phyloP scores from a whole-genome alignment of 2,113 vertebrate species.

The Peromyscus leucopus region DNA sequence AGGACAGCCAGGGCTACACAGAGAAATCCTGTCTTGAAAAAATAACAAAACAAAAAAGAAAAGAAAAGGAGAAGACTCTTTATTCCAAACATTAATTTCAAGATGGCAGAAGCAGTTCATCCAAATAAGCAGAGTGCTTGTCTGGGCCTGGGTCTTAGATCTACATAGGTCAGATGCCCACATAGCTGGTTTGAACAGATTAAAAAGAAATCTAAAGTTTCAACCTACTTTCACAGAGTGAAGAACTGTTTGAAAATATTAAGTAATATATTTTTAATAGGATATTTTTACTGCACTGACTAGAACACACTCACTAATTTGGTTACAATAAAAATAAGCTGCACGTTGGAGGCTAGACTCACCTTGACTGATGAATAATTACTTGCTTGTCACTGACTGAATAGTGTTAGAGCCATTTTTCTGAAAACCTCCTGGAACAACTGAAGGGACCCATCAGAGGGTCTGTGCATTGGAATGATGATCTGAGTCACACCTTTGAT shows the following conservation, averaged over 20 bases:
- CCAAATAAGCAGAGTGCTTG: background rate
- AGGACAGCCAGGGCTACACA: background rate
- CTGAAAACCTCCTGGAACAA: constrained; percentile 39
- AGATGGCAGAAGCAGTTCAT: background rate
- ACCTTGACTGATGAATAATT: background rate
- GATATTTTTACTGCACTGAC: background rate
- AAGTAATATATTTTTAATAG: constrained; percentile 18
- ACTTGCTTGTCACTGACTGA: background rate
- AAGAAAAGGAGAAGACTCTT: background rate
- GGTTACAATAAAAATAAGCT: constrained; percentile 41
- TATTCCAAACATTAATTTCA: constrained; percentile 15
- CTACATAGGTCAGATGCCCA: background rate
- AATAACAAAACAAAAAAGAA: background rate
- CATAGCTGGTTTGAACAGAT: background rate
- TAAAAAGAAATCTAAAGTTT: constrained; percentile 17
- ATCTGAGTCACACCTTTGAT: background rate
- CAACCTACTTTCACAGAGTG: background rate
- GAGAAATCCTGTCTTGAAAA: background rate
- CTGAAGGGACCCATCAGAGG: background rate
- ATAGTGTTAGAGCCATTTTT: background rate
- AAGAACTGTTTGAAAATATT: constrained; percentile 40
- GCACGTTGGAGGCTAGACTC: background rate
- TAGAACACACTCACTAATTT: constrained; percentile 32
- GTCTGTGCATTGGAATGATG: background rate
- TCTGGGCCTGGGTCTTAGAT: background rate